Conservation (phyloP, 2,888 invertebrate genomes). For the Eucriotettix oculatus region DNA sequence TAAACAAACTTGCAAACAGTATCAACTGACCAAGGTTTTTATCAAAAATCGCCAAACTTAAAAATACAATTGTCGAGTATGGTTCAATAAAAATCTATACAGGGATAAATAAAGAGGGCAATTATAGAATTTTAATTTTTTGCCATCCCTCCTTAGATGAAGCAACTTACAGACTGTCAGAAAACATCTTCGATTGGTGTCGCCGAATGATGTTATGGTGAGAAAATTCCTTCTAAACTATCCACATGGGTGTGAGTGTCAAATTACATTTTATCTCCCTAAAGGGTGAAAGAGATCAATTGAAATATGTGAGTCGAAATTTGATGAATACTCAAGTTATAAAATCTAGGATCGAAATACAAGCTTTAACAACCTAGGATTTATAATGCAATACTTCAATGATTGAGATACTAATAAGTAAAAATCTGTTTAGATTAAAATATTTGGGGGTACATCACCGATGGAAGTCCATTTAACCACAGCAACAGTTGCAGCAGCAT, state of each 20-base stretch:
- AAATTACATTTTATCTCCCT: conserved; percentile 13
- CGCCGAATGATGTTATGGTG: conserved; percentile 13
- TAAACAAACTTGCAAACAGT: too few relatives aligned
- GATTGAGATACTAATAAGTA: too few relatives aligned
- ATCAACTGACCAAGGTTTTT: too few relatives aligned
- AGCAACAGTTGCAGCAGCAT: not conserved
- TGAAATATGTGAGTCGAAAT: conserved; percentile 12
- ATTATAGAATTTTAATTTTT: not conserved
- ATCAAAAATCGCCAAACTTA: too few relatives aligned
- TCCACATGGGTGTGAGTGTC: conserved; percentile 11
- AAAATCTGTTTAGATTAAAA: too few relatives aligned
- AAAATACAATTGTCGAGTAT: too few relatives aligned
- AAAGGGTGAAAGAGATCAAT: conserved; percentile 15
- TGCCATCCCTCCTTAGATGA: not conserved
- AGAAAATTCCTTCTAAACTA: conserved; percentile 13
- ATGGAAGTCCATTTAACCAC: not conserved
- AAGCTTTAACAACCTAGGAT: not conserved
- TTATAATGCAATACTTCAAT: not conserved
- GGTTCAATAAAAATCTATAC: too few relatives aligned
- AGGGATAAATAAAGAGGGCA: too few relatives aligned
- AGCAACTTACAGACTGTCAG: conserved; percentile 25
- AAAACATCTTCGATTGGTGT: conserved; percentile 15
- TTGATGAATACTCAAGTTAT: not conserved
- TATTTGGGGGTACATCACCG: conserved; percentile 5
- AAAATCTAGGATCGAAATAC: conserved; percentile 2